Evolutionary conservation across 2,113 vertebrate genomes (phyloP), one percentile per base, ranked within the genome.

Genomic region (Sterna hirundo): DNA sequence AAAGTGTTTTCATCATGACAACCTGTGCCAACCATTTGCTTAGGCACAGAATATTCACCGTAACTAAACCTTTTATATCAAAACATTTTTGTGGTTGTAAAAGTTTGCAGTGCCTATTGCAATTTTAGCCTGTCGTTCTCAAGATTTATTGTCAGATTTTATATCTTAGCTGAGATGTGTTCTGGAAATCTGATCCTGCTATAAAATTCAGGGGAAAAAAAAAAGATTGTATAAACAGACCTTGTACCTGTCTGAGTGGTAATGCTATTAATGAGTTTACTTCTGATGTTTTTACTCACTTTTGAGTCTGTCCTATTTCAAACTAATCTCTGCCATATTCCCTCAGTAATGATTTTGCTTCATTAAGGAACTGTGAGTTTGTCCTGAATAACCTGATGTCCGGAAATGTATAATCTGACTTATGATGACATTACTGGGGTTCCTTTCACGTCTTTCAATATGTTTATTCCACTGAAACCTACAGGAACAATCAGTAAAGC

Each of bases 101-200:
- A 92, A 69, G 8, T 86, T 90, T 92, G 42, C 60, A 81, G 40
- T 60, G n/a, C 6, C 21, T 90, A 12, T 93, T 92, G 55, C 51
- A 86, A 86, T 77, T 91, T 83, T 74, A 81, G 20, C 36, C 23
- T 32, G 23, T 23, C 38, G 2, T 74, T 94, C 58, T 85, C 49
- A 92, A 94, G 20, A 89, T 94, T 93, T 93, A 64, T 72, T 76
- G 9, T 46, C n/a, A 78, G n/a, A 90, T 93, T 87, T 94, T 90
- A 92, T 68, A n/a, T 46, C 70, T 62, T 79, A 68, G 40, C n/a
- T 46, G 46, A 89, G 34, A 46, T 8, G 21, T 23, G 6, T 54
- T 42, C 58, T 94, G 25, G 64, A 71, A 93, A 62, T 54, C 32
- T 93, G 40, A 94, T 65, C 51, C 55, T 83, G 58, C 60, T 92